Evolutionary conservation across 2,113 vertebrate genomes (phyloP), one percentile per base, ranked within the genome.

Genomic region (Melanostigma gelatinosum): DNA sequence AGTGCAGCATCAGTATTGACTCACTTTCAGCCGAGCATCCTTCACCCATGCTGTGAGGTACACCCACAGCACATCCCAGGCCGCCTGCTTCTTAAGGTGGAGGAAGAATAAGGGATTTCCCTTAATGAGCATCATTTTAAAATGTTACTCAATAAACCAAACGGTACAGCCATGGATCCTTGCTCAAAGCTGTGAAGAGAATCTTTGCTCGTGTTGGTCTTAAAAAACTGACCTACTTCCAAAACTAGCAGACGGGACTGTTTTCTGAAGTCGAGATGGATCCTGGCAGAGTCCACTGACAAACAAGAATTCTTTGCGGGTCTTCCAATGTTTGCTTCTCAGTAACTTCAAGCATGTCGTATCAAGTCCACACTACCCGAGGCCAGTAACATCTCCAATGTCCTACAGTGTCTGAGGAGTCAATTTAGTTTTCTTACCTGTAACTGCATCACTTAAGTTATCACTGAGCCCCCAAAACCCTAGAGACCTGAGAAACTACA

Each of bases 141-240:
- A 83, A 75, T 75, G 48, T 50, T 64, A 64, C 22, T 24, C 36
- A 85, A 46, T 34, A 44, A 75, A 62, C 32, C 74, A 76, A 82
- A 74, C 3, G 12, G n/a, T n/a, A 44, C 64, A 55, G 22, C 29
- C 44, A 32, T 76, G 77, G 34, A 46, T 79, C 3, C 32, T 44
- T 18, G 38, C 83, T 78, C 60, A 27, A 64, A 72, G 77, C 83
- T 50, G n/a, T 38, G 42, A 77, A 60, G 69, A 36, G 52, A 80
- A 76, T 67, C 50, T 85, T 29, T 80, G 54, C 75, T 54, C 73
- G 76, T 80, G 68, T 79, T 83, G 54, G 89, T 91, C 70, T 83
- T 73, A 69, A 58, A 72, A 83, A 65, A 62, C 65, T 86, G 85
- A 85, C 90, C 84, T 80, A 91, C 76, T 89, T 91, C 70, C 42